Evolutionary conservation across 1,140 invertebrate genomes (phyloP).

Genomic region (Theocolax elegans): DNA sequence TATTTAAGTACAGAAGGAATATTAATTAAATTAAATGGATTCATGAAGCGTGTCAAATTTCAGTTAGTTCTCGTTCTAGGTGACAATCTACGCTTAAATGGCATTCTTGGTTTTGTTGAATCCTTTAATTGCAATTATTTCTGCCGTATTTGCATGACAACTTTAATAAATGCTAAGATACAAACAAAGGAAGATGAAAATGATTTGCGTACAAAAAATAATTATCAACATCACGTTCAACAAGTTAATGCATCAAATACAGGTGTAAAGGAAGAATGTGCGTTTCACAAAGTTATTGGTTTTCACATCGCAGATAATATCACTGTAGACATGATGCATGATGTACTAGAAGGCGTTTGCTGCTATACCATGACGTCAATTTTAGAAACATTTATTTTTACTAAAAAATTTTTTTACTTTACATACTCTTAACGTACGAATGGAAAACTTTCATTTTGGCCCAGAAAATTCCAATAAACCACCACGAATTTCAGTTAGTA

Average conservation of each 20-base stretch:
- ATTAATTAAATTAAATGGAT: background rate
- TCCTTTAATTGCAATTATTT: conserved; percentile 1
- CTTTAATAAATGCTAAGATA: background rate
- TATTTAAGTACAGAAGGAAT: background rate
- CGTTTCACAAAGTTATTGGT: background rate
- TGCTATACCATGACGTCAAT: too few species aligned
- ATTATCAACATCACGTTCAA: background rate
- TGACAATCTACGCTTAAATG: conserved; percentile 4
- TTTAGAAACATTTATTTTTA: too few species aligned
- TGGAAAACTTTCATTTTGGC: background rate
- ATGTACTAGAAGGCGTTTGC: background rate
- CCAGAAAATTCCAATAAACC: background rate
- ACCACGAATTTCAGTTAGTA: too few species aligned
- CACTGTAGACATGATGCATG: background rate
- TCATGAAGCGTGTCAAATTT: background rate
- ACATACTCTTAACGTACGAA: background rate
- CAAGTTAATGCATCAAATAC: background rate
- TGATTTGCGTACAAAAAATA: background rate
- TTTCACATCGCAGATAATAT: background rate
- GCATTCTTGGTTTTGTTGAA: background rate
- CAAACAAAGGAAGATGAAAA: background rate
- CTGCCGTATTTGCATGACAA: background rate
- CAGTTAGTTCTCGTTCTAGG: conserved; percentile 1
- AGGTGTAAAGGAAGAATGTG: background rate
- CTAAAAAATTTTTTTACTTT: too few species aligned